phyloP scores from a whole-genome alignment of 2,113 vertebrate species.

The Pantherophis guttatus region DNA sequence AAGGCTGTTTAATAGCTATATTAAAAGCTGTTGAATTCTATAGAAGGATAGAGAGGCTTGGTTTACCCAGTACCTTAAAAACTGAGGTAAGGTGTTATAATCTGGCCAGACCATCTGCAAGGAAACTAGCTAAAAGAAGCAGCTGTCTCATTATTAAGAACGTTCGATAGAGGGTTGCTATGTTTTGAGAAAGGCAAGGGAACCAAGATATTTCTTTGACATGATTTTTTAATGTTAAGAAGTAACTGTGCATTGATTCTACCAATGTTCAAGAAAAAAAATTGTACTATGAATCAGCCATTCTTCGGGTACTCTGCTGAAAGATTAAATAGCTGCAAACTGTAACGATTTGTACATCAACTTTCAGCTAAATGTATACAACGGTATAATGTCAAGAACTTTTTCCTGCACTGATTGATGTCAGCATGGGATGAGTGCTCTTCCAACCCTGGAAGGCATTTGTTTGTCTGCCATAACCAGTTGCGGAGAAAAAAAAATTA shows the following conservation, averaged over 20 bases:
- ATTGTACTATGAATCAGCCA: neutral
- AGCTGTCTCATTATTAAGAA: neutral
- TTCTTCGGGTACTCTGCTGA: neutral
- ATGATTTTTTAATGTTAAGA: neutral
- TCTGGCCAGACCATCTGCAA: neutral
- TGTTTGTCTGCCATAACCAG: no score
- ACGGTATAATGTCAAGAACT: neutral
- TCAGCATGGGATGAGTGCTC: neutral
- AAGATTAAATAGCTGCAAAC: neutral
- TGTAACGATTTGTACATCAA: neutral
- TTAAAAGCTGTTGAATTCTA: constrained; percentile 7
- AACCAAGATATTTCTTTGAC: neutral
- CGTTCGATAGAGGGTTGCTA: neutral
- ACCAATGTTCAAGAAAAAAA: neutral
- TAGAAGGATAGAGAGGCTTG: neutral
- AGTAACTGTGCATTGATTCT: neutral
- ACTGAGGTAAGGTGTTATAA: neutral
- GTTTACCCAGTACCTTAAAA: neutral
- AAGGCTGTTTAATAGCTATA: neutral
- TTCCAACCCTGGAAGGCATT: neutral
- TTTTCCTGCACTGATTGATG: neutral
- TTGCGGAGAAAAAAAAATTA: neutral
- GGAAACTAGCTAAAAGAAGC: neutral
- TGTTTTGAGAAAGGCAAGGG: neutral
- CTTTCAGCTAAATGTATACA: neutral